Base-by-base conservation (phyloP, 2,113 vertebrate genomes). In the Hoplias malabaricus region DNA sequence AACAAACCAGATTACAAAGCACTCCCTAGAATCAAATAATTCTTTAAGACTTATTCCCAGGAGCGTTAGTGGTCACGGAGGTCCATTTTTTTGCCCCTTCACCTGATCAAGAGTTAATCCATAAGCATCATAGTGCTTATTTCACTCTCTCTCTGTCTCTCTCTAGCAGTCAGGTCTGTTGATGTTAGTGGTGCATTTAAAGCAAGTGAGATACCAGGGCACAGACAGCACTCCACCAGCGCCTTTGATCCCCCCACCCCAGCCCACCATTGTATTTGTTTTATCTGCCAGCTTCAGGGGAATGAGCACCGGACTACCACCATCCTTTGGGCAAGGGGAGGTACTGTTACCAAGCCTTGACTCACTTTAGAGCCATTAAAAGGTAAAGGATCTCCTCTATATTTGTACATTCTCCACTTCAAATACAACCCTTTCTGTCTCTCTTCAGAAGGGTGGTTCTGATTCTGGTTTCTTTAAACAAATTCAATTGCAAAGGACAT, bases 241-340 rank as follows among this genome's bases (percentile, higher is more conserved):
- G 59, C 50, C 63, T 76, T 74, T 63, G 72, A 75, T 63, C 72
- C 40, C 34, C 46, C 27, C 12, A 16, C 21, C 36, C n/a, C 21
- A 48, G n/a, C 48, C 48, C 7, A 21, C 21, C 48, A 6, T 21
- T 53, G 0, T 38, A 56, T 68, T 48, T 59, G 71, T 74, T 56
- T n/a, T 66, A 33, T 80, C 48, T 42, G 65, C 40, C 7, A 4
- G 46, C 66, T 27, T 34, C 27, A 48, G 42, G 46, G 50, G n/a
- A 53, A 42, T 13, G 23, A 31, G 27, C 10, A 3, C 23, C 4
- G 19, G 23, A 36, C 16, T 38, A n/a, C 65, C 21, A 38, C 33
- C 31, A 13, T 71, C 33, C 31, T 3, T 4, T 21, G 57, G 27
- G 56, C 5, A 4, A 31, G 27, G 56, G 27, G 13, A 29, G 25